Base-by-base conservation (phyloP, 2,888 invertebrate genomes). In the Lasioglossum pauxillum region DNA sequence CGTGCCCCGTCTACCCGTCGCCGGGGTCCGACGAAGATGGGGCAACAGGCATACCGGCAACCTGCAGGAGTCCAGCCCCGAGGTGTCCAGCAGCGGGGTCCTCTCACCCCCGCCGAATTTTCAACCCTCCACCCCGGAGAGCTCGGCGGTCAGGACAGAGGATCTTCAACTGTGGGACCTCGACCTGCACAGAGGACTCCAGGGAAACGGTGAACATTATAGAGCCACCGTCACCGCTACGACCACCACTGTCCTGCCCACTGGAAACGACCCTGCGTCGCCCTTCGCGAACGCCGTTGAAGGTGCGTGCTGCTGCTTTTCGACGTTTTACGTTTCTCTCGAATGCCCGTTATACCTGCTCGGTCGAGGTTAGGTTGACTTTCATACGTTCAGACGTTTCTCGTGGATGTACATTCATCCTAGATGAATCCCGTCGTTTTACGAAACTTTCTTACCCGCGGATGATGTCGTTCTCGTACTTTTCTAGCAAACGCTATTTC, bases 111-210 rank as follows among this genome's bases (percentile, higher is more conserved):
- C 97, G 31, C 95, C 97, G 38, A 97, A 97, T 88, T 96, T 97
- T 95, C 96, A 97, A 92, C 97, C 97, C 75, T 97, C 97, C 88
- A 97, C 97, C 88, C 97, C 97, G 75, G 96, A 98, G 89, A 97
- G 97, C 89, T 97, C 98, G 1, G 88, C 78, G n/a, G 88, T 91
- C 12, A 83, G 89, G 31, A 97, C 97, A 95, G 97, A 97, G 86
- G 98, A 98, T 93, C 96, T 98, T 89, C 98, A 98, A 94, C 96
- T 98, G 91, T 98, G 98, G 98, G 98, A 98, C 93, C 94, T 97
- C 93, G 97, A 97, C 93, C 94, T 96, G 79, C 96, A 96, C 79
- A 89, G 93, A 2, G 93, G 93, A 27, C 83, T 93, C 7, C 93
- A 90, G 94, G 88, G 94, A 35, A 86, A 88, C 60, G 86, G 79